Conservation (phyloP, 2,113 vertebrate species). For the Hystrix brachyura region DNA sequence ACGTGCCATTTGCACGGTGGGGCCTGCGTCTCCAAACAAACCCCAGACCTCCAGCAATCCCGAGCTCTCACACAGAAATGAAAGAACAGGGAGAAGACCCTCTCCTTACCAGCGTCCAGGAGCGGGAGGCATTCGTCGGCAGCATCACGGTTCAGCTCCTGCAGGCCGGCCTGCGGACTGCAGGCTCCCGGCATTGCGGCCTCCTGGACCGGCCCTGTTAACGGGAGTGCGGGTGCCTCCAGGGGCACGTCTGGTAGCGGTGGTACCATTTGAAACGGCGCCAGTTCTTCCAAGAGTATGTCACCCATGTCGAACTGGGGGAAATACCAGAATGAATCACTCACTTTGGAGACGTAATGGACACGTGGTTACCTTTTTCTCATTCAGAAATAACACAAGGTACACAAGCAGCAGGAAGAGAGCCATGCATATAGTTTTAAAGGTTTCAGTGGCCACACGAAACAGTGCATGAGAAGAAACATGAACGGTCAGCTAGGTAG, state of each 20-base stretch:
- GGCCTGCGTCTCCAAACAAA: neutral
- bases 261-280: neutral
- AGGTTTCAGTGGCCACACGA: neutral
- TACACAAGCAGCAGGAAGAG: neutral
- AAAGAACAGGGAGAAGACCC: neutral
- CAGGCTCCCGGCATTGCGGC: neutral
- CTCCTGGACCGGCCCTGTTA: slow-evolving; percentile 35
- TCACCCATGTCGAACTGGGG: slow-evolving; percentile 53
- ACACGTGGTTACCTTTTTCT: neutral
- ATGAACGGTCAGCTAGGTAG: neutral
- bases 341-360: neutral
- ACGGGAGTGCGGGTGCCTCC: slow-evolving; percentile 34
- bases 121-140: neutral
- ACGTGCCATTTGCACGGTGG: neutral
- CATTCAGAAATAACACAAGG: neutral
- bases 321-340: slow-evolving; percentile 51
- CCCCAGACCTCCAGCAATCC: neutral
- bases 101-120: slow-evolving; percentile 74
- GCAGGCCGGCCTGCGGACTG: neutral
- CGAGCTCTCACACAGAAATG: neutral
- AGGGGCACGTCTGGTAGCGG: neutral
- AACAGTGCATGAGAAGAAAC: neutral
- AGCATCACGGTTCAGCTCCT: neutral
- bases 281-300: slow-evolving; percentile 68
- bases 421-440: neutral